Percentiles rank a stretch among this genome's conserved stretches.
These are phyloP conservation scores for Alloscopus bannaensis DNA, from an alignment of 2,888 invertebrate species.

Conservation along the genomic window DNA sequence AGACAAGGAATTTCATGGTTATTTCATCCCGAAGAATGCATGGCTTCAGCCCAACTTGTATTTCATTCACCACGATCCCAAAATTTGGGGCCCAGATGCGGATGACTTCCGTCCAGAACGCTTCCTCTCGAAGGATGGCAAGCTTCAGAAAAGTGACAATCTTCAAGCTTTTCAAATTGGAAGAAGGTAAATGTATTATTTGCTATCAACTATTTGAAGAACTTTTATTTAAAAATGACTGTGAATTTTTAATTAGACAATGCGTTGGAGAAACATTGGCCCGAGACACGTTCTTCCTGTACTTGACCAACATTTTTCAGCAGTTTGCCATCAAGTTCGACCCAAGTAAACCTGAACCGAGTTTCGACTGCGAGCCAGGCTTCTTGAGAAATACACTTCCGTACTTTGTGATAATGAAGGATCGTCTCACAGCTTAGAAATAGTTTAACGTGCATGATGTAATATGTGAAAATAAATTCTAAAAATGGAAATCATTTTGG, in stretches of 20 bases:
- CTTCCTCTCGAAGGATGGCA: slow-evolving; percentile 37
- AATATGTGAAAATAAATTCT: too few species aligned
- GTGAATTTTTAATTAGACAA: not conserved
- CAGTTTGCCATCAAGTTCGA: slow-evolving; percentile 30
- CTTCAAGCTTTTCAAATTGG: slow-evolving; percentile 42
- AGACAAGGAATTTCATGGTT: slow-evolving; percentile 75
- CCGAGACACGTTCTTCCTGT: slow-evolving; percentile 45
- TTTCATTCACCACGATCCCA: slow-evolving; percentile 8
- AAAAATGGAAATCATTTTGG: too few species aligned
- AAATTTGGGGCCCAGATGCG: slow-evolving; percentile 21
- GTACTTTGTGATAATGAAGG: slow-evolving; percentile 14
- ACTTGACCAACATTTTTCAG: slow-evolving; percentile 47
- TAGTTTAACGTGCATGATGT: too few species aligned
- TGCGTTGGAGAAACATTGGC: slow-evolving; percentile 41
- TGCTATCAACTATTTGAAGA: not conserved
- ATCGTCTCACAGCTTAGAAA: not conserved
- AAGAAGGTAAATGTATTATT: slow-evolving; percentile 23
- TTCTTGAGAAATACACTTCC: slow-evolving; percentile 15
- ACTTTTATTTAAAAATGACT: not conserved
- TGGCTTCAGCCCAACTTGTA: slow-evolving; percentile 17
- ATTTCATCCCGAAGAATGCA: slow-evolving; percentile 52
- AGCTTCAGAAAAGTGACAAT: slow-evolving; percentile 22
- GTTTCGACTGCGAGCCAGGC: slow-evolving; percentile 16
- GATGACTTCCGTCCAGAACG: slow-evolving; percentile 46
- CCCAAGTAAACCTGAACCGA: not conserved